Base-by-base conservation (phyloP, 1,140 invertebrate species). In the Rhyzopertha dominica region DNA sequence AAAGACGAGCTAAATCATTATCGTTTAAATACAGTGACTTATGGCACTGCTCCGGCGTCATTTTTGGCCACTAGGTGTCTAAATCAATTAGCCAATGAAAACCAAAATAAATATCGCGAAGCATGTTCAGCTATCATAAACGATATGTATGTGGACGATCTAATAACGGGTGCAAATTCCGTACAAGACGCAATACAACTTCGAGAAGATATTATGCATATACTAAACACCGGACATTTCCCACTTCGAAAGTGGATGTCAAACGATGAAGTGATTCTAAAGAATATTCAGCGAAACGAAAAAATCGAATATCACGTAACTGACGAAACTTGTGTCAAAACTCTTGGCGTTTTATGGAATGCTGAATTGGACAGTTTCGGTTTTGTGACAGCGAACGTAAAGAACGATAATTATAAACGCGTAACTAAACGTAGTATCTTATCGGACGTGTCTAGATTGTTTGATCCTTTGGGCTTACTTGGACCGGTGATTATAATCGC, bases 391-490 rank as follows among this genome's bases (percentile, higher is more conserved):
- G 18, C n/a, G 4, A 28, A 8, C n/a, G 24, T 16, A n/a, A 29
- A 4, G 12, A 18, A 7, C 10, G 10, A 16, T 17, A 36, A 18
- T 7, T 42, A 4, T n/a, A n/a, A n/a, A n/a, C n/a, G n/a, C 8
- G 29, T 14, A 9, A 43, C 23, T 16, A 57, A 62, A 49, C 39
- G 54, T 8, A 34, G 8, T 13, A 31, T 60, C 2, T 35, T 60
- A n/a, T 53, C 52, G 3, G 18, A 13, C 2, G 37, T 55, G 7
- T 37, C 53, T 40, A 23, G 29, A 28, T 52, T 65, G 12, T 67
- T 61, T 49, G 62, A 66, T 37, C 62, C 63, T 1, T 13, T 64
- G 8, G 59, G 58, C 2, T 47, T 62, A 5, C 8, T 63, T 2
- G 43, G 31, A 2, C 58, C 61, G 5, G 42, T 62, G 4, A 51